Evolutionary conservation across 2,797 vertebrate genomes (phyloP).

Genomic region (Sebastes hubbsi): DNA sequence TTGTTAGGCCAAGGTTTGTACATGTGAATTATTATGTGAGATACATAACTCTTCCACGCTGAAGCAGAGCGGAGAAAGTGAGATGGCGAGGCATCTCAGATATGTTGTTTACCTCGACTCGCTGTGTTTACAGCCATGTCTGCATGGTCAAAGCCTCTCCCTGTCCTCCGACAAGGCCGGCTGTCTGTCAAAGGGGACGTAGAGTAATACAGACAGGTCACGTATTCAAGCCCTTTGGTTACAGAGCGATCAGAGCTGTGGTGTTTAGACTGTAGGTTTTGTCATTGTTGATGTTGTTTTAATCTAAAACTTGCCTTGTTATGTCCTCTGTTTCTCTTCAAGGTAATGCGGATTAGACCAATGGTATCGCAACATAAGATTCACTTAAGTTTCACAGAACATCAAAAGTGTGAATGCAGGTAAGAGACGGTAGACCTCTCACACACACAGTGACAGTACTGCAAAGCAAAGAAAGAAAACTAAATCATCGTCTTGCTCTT

Average conservation of each 20-base stretch:
- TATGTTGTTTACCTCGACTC: constrained; percentile 58
- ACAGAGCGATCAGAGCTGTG: not conserved
- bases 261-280: not conserved
- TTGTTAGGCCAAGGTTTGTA: not conserved
- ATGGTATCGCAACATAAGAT: constrained; percentile 82
- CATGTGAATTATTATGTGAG: not conserved
- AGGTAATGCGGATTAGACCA: constrained; percentile 89
- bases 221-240: not conserved
- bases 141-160: constrained; percentile 18
- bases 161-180: constrained; percentile 1
- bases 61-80: constrained; percentile 15
- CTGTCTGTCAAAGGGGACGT: not conserved
- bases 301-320: constrained; percentile 26
- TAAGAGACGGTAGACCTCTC: constrained; percentile 68
- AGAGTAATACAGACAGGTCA: not conserved
- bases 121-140: constrained; percentile 43
- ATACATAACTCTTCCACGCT: not conserved
- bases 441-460: not conserved
- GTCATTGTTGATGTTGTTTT: not conserved
- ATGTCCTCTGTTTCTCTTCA: constrained; percentile 58
- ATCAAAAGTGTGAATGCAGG: constrained; percentile 93
- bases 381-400: constrained; percentile 91
- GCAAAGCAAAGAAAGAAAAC: not conserved
- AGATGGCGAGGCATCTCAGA: constrained; percentile 41
- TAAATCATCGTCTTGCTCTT: not conserved